A percentile compares a stretch with the other conserved stretches of the same genome.
phyloP scores from a whole-genome alignment of 2,113 vertebrate genomes.

The Corythornis madagascariensis region DNA sequence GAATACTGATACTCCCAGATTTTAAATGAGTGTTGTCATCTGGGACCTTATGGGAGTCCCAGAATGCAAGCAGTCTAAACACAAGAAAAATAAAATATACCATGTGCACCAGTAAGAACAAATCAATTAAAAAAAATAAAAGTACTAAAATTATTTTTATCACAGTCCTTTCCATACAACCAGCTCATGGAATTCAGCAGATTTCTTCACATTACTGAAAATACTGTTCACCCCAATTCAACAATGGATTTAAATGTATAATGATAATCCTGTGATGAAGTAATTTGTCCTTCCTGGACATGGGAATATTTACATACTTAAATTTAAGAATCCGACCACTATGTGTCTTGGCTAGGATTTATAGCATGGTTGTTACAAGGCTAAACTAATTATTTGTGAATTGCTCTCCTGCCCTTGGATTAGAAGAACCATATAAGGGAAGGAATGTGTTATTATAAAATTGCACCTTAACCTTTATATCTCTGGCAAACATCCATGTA shows the following conservation, averaged over 20 bases:
- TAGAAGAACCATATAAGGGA: conserved; percentile 46
- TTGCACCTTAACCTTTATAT: conserved; percentile 59
- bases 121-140: not conserved
- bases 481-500: conserved; percentile 52
- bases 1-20: not conserved
- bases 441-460: conserved; percentile 60
- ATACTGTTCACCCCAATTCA: not conserved
- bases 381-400: conserved; percentile 66
- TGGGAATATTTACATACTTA: conserved; percentile 33
- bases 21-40: not conserved
- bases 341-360: not conserved
- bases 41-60: not conserved
- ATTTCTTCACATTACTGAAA: not conserved
- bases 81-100: not conserved
- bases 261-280: not conserved
- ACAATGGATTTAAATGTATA: not conserved
- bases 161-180: not conserved
- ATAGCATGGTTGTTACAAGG: conserved; percentile 19
- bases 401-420: conserved; percentile 50
- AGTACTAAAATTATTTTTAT: not conserved
- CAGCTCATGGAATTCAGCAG: not conserved
- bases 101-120: not conserved
- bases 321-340: conserved; percentile 15
- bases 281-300: not conserved
- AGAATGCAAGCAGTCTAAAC: not conserved